Base-by-base conservation (phyloP, 2,888 invertebrate species). In the Habrosyne pyritoides region DNA sequence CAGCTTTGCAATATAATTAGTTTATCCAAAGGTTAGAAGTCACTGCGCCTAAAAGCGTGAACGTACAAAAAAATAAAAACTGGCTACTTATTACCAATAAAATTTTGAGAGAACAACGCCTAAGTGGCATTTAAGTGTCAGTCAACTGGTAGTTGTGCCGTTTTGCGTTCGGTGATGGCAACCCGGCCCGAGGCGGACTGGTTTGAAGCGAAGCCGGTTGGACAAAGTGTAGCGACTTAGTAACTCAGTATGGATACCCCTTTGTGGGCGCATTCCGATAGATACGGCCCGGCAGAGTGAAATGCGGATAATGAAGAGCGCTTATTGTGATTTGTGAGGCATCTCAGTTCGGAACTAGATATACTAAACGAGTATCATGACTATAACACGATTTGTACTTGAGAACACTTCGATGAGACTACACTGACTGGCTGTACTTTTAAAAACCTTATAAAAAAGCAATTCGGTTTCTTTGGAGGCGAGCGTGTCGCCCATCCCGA, bases 121-220 rank as follows among this genome's bases (percentile, higher is more conserved):
- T 90, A 86, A 90, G 85, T 89, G 89, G 90, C 84, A 89, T 89
- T 89, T 86, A 87, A 77, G 89, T 90, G 91, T 91, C 91, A 91
- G 89, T 91, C 90, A 90, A 91, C 89, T 84, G 88, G 87, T 69
- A 64, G 70, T 84, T 92, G 81, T 53, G 86, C 55, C 79, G 75
- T 90, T 91, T 80, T 72, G 75, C 62, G 55, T 69, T 56, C 63
- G 73, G 63, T 53, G 55, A 60, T 55, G 69, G 60, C 65, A 42
- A 18, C 69, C 70, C 69, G 73, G 78, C 75, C 75, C 68, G 75
- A 63, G 73, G 77, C 77, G 69, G 81, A 83, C 83, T 81, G 83
- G 83, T 84, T 84, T 87, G 70, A 70, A 71, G 68, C 72, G 68
- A 73, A 90, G 91, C 91, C 91, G 91, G 91, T 91, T 83, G 85